Conservation (phyloP, 2,888 invertebrate genomes). For the Nebria salina region DNA sequence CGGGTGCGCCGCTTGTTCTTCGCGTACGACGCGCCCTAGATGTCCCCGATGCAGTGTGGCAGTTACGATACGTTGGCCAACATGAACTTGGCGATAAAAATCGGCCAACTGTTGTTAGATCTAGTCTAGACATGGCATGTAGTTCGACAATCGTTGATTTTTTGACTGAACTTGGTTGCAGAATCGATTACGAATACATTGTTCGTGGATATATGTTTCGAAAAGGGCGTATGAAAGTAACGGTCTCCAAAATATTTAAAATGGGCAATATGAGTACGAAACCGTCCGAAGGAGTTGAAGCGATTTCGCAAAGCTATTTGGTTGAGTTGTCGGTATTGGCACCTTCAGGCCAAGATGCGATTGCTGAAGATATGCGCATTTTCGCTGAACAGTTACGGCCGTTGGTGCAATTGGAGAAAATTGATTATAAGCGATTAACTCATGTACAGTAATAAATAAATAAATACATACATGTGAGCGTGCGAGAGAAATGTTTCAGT, state of each 20-base stretch:
- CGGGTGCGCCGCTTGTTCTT: constrained; percentile 73
- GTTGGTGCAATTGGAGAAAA: constrained; percentile 90
- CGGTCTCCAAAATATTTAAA: constrained; percentile 94
- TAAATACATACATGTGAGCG: no score
- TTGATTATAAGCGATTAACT: constrained; percentile 83
- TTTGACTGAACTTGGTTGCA: constrained; percentile 89
- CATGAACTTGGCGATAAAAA: constrained; percentile 90
- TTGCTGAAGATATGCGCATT: constrained; percentile 94
- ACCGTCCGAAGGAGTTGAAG: constrained; percentile 76
- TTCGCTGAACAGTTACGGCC: constrained; percentile 96
- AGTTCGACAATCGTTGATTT: constrained; percentile 91
- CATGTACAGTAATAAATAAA: constrained; percentile 51
- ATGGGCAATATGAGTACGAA: constrained; percentile 79
- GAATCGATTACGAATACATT: constrained; percentile 93
- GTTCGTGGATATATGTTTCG: constrained; percentile 93
- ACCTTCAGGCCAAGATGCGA: constrained; percentile 91
- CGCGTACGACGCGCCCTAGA: constrained; percentile 87
- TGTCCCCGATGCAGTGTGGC: constrained; percentile 85
- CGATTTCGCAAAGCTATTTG: constrained; percentile 90
- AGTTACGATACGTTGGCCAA: constrained; percentile 91
- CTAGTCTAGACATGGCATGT: constrained; percentile 92
- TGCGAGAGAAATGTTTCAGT: no score
- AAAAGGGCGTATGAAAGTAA: constrained; percentile 96
- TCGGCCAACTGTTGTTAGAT: constrained; percentile 88
- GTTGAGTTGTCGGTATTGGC: constrained; percentile 93